Base-by-base conservation (phyloP, 2,113 vertebrate genomes). In the Epinephelus lanceolatus region DNA sequence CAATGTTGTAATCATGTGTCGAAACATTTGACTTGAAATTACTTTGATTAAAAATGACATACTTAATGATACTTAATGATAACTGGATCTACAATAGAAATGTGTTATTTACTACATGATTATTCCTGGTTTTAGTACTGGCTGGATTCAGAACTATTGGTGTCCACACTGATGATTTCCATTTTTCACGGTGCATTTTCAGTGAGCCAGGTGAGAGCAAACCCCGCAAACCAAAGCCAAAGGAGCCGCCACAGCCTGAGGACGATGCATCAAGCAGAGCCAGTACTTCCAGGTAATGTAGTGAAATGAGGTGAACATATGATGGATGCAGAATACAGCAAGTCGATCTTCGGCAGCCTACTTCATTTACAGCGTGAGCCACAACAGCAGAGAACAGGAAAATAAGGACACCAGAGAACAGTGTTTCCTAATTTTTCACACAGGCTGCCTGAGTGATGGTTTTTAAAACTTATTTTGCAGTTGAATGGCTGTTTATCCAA, bases 171-270 rank as follows among this genome's bases (percentile, higher is more conserved):
- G 5, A 78, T 40, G 1, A 25, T 80, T 84, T 61, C 2, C 18
- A n/a, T 61, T 42, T 11, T 37, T 21, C 72, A 19, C 65, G 8
- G 4, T 65, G 19, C 52, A 7, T 71, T 68, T 92, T 66, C 83
- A 99, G 98, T 5, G 98, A 99, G 74, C 96, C 98, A 0, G 96
- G 92, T 0, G 97, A 99, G 6, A 95, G 96, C 8, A 96, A 96
- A 84, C 96, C 97, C 13, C 86, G 93, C 15, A 92, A 94, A 66
- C 90, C 96, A 23, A 96, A 96, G 0, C 92, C 96, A 9, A 97
- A 97, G 62, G 96, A 97, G 63, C 76, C 89, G 0, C 62, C 92
- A 0, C 33, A 96, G 55, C 94, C 89, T 0, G 96, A 95, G 76
- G 96, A 96, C 0, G 90, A 91, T 4, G 81, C 90, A 5, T 88